A percentile compares a stretch with the other conserved stretches of the same genome.
Conservation (phyloP, 2,888 invertebrate species). For the Agrypnus murinus region DNA sequence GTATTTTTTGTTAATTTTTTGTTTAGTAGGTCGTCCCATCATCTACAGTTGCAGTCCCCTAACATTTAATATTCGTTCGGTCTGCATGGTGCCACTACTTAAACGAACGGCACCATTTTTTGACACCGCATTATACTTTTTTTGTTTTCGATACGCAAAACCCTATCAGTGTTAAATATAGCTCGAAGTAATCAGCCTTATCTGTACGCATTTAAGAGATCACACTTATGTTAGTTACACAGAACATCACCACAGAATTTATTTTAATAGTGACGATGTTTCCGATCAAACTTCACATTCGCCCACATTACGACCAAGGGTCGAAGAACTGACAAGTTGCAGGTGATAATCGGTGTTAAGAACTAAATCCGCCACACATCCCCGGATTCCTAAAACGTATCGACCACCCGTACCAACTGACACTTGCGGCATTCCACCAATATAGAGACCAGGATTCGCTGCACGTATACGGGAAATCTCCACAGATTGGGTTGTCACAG, state of each 20-base stretch:
- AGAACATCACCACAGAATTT: constrained; percentile 29
- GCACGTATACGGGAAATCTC: constrained; percentile 90
- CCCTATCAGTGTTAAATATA: constrained; percentile 43
- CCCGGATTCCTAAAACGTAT: constrained; percentile 75
- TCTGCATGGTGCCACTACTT: constrained; percentile 33
- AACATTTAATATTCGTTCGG: constrained; percentile 42
- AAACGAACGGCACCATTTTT: constrained; percentile 25
- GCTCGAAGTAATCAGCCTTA: constrained; percentile 51
- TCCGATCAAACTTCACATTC: constrained; percentile 65
- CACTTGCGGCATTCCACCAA: constrained; percentile 76
- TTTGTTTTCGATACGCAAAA: constrained; percentile 27
- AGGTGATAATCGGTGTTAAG: constrained; percentile 77
- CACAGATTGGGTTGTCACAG: constrained; percentile 86
- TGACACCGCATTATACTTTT: constrained; percentile 37
- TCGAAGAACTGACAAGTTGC: constrained; percentile 71
- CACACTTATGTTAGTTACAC: constrained; percentile 48
- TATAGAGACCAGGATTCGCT: constrained; percentile 90
- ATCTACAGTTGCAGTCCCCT: constrained; percentile 46
- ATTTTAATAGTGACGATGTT: constrained; percentile 9
- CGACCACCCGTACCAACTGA: constrained; percentile 68
- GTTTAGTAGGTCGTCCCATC: constrained; percentile 43
- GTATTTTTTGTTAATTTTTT: neutral
- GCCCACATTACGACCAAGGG: constrained; percentile 69
- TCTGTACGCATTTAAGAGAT: constrained; percentile 49
- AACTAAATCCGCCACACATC: constrained; percentile 78